Percentiles rank a stretch among this genome's conserved stretches.
These are phyloP conservation scores for Eupithecia tripunctaria DNA, from an alignment of 2,888 invertebrate species.

Conservation along the genomic window DNA sequence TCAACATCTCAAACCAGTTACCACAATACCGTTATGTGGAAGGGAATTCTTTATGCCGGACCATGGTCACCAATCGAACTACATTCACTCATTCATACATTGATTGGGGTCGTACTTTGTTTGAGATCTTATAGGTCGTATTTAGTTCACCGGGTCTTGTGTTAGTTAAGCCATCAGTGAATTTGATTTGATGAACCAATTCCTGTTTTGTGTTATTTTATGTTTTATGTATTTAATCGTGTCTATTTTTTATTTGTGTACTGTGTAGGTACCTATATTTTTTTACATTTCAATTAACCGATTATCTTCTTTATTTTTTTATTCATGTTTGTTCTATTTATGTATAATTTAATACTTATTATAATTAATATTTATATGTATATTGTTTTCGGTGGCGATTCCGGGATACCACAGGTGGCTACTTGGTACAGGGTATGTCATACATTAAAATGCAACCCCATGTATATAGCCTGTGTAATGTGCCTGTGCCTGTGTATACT, in stretches of 20 bases:
- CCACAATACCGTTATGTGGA: constrained; percentile 72
- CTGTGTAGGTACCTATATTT: background rate
- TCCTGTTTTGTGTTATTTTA: background rate
- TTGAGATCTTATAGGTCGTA: background rate
- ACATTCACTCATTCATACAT: constrained; percentile 35
- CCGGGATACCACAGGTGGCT: constrained; percentile 89
- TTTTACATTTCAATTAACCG: background rate
- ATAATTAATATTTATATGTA: constrained; percentile 70
- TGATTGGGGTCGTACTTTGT: constrained; percentile 12
- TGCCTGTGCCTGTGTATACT: constrained; percentile 35
- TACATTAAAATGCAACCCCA: constrained; percentile 54
- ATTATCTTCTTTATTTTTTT: background rate
- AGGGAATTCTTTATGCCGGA: constrained; percentile 74
- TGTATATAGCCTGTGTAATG: constrained; percentile 49
- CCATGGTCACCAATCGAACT: constrained; percentile 62
- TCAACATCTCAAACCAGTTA: constrained; percentile 72
- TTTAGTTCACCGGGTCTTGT: constrained; percentile 9
- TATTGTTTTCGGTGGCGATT: constrained; percentile 83
- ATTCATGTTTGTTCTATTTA: constrained; percentile 17
- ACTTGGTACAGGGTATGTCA: constrained; percentile 95
- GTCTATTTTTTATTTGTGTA: background rate
- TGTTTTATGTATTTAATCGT: background rate
- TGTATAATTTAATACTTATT: constrained; percentile 50
- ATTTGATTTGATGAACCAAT: background rate
- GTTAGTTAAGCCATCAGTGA: background rate